phyloP scores from a whole-genome alignment of 2,113 vertebrate species.

The Phoenicopterus ruber region DNA sequence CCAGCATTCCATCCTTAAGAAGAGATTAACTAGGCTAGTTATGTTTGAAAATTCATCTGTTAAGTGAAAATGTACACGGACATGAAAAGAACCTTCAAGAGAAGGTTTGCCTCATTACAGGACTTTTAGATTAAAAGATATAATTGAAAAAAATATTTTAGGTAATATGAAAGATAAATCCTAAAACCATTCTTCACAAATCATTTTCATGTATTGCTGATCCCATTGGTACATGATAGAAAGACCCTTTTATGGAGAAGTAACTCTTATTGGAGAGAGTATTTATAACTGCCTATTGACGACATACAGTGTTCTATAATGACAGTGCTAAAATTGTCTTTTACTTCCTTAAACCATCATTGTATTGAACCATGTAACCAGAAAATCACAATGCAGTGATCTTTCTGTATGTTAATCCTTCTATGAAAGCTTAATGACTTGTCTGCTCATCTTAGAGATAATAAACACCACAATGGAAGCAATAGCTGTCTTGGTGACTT shows the following conservation, averaged over 20 bases:
- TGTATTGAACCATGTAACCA: conserved; percentile 76
- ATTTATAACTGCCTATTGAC: conserved; percentile 67
- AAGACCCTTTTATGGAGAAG: conserved; percentile 21
- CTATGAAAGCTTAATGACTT: conserved; percentile 72
- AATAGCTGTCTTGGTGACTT: conserved; percentile 70
- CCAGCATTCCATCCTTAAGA: not conserved
- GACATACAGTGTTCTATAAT: conserved; percentile 45
- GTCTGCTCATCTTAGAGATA: conserved; percentile 74
- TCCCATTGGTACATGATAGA: not conserved
- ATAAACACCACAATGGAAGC: conserved; percentile 73
- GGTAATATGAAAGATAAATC: not conserved
- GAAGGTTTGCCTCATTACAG: not conserved
- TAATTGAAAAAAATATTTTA: not conserved
- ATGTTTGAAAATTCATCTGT: not conserved
- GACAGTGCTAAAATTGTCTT: conserved; percentile 69
- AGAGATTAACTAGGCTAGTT: not conserved
- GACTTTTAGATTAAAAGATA: not conserved
- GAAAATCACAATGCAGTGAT: conserved; percentile 76
- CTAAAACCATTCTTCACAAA: conserved; percentile 22
- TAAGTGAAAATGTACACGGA: not conserved
- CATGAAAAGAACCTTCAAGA: not conserved
- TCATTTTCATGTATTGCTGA: conserved; percentile 17
- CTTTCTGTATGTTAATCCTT: conserved; percentile 71
- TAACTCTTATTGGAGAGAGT: conserved; percentile 45
- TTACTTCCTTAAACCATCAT: conserved; percentile 72